Conservation (phyloP, 2,797 vertebrate genomes). For the Kryptopterus vitreolus region DNA sequence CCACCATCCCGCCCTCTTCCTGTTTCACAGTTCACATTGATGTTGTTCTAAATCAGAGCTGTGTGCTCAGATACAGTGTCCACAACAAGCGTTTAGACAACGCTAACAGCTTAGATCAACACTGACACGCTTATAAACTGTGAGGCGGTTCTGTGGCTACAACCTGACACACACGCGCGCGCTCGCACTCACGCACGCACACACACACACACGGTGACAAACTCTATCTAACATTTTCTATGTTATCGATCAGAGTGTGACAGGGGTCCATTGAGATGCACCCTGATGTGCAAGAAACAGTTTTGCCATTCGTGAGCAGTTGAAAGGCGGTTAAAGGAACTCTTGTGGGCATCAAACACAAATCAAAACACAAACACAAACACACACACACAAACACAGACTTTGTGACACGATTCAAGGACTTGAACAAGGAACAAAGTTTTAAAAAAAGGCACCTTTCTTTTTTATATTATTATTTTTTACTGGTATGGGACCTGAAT, state of each 20-base stretch:
- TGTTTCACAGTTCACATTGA: constrained; percentile 33
- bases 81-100: constrained; percentile 24
- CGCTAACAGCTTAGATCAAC: constrained; percentile 33
- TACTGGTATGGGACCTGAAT: background rate
- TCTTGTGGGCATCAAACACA: background rate
- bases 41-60: constrained; percentile 12
- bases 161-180: constrained; percentile 21
- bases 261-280: constrained; percentile 42
- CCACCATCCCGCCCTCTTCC: background rate
- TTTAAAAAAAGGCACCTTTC: background rate
- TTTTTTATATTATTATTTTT: too few species aligned
- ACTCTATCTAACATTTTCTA: background rate
- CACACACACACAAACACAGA: constrained; percentile 5
- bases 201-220: background rate
- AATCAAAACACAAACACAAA: background rate
- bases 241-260: constrained; percentile 50
- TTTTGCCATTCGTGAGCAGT: constrained; percentile 41
- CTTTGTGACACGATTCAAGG: background rate
- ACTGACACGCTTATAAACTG: constrained; percentile 44
- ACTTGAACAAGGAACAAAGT: background rate
- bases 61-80: background rate
- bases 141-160: constrained; percentile 5
- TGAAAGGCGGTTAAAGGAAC: constrained; percentile 41
- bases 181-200: background rate
- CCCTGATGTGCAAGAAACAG: constrained; percentile 15